Percentiles rank a stretch among this genome's conserved stretches.
These are phyloP conservation scores for Palloptera scutellata DNA, from an alignment of 2,888 invertebrate species.

Conservation along the genomic window DNA sequence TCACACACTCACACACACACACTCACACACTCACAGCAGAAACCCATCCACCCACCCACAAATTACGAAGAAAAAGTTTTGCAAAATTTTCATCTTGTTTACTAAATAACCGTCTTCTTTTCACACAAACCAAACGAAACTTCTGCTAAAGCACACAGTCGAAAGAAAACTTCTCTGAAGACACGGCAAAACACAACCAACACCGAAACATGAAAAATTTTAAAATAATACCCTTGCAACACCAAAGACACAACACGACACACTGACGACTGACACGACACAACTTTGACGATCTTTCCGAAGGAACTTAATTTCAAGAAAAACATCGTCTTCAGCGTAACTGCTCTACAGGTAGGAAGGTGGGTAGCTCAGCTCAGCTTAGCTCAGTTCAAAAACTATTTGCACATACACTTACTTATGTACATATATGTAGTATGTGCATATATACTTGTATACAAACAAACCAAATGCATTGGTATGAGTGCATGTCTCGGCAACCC, in stretches of 20 bases:
- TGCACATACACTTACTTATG: background rate
- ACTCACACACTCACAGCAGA: background rate
- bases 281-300: background rate
- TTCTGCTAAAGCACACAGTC: too few relatives aligned
- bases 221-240: background rate
- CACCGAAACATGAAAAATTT: too few relatives aligned
- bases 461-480: background rate
- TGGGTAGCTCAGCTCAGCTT: constrained; percentile 14
- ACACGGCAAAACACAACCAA: too few relatives aligned
- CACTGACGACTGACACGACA: background rate
- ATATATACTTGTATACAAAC: constrained; percentile 2
- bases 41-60: constrained; percentile 1
- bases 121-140: too few relatives aligned
- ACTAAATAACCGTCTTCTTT: too few relatives aligned
- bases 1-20: constrained; percentile 2
- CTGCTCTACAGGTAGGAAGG: too few relatives aligned
- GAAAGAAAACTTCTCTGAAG: too few relatives aligned
- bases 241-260: background rate
- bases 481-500: constrained; percentile 9
- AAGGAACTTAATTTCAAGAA: background rate
- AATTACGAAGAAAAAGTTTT: constrained; percentile 13
- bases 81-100: constrained; percentile 4
- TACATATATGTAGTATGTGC: constrained; percentile 6
- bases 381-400: constrained; percentile 1
- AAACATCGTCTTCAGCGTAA: too few relatives aligned